Evolutionary conservation across 2,888 invertebrate genomes (phyloP), one percentile per base, ranked within the genome.

Genomic region (Myopa tessellatipennis): DNA sequence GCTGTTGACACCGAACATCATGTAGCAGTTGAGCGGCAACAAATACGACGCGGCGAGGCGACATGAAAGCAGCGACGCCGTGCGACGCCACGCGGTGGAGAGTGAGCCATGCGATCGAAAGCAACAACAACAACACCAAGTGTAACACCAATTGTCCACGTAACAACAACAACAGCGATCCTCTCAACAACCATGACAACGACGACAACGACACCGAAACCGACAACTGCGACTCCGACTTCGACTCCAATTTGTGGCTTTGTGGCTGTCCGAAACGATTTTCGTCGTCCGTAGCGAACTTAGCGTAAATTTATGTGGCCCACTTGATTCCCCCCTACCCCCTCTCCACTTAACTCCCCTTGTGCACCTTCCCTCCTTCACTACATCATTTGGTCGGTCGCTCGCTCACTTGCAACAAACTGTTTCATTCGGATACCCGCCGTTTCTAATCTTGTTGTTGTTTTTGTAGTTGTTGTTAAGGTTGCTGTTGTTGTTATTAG

Each of bases 1-100:
- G 87, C 86, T 85, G 87, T 86, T 86, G 86, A 87, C 86, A 87
- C 86, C 86, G 85, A 86, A 86, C 86, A 86, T 87, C 86, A 85
- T 86, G 86, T 86, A 85, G 85, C 87, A 86, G 87, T 86, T 86
- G 86, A 86, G 85, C 84, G 67, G 77, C 36, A 73, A 73, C 72
- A 74, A 74, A 74, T 74, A 67, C 26, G 45, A 8, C 10, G 45
- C 45, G 26, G 26, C 26, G 1, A 26, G 26, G 26, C 26, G 26
- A 26, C 26, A 26, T 26, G 45, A 45, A 45, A 6, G 45, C 1
- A 45, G 45, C 45, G 45, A 45, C 45, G 3, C 0, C 45, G 45
- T 26, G 26, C 26, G 26, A 26, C 2, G 26, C 26, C 26, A 26
- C 26, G 26, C 26, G 26, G 26, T 26, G 26, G 26, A 26, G 26